These are phyloP conservation scores for Enteromius argenteus DNA, from an alignment of 2,797 vertebrate species.

Conservation along the genomic window DNA sequence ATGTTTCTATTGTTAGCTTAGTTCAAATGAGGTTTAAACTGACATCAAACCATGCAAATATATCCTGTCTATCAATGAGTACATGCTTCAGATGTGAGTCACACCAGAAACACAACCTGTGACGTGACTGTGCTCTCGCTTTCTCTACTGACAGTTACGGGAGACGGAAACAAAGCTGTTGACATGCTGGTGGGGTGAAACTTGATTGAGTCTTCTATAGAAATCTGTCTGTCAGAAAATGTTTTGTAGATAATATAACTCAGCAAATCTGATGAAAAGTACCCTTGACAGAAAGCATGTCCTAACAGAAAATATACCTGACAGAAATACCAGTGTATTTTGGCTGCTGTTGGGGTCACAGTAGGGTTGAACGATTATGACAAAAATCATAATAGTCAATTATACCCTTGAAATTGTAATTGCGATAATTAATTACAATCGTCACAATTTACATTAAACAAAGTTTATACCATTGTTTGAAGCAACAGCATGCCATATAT, in stretches of 20 bases:
- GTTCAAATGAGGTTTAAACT: constrained; percentile 45
- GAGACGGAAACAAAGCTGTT: constrained; percentile 52
- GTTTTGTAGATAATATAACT: neutral
- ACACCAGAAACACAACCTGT: constrained; percentile 52
- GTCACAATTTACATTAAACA: too few species aligned
- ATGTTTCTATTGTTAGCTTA: constrained; percentile 25
- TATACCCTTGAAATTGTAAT: too few species aligned
- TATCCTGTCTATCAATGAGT: constrained; percentile 61
- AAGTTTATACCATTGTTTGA: too few species aligned
- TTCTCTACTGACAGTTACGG: constrained; percentile 45
- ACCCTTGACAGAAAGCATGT: neutral
- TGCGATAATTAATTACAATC: too few species aligned
- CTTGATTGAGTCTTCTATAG: neutral
- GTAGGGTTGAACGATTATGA: neutral
- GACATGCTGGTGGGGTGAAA: constrained; percentile 43
- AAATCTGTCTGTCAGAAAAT: neutral
- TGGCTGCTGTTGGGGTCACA: neutral
- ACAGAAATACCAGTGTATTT: neutral
- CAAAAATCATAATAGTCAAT: too few species aligned
- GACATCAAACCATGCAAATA: constrained; percentile 30
- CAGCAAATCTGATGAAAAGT: too few species aligned
- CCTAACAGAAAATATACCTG: neutral
- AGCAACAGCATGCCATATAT: too few species aligned
- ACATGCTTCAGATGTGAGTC: constrained; percentile 67
- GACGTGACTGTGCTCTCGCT: constrained; percentile 30